phyloP scores from a whole-genome alignment of 1,140 invertebrate species.

The Gerris buenoi region DNA sequence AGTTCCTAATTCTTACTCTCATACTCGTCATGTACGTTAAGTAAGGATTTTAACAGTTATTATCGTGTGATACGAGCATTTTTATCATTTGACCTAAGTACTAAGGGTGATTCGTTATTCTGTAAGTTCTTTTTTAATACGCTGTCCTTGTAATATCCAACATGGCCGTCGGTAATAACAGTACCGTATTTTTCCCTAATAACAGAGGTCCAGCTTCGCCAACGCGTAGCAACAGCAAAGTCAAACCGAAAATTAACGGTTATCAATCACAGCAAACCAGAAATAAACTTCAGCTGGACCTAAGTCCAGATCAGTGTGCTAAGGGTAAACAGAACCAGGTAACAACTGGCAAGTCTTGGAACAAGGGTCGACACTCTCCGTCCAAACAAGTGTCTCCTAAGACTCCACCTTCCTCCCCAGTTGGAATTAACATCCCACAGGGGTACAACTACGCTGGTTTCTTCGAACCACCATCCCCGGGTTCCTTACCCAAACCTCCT shows the following conservation, averaged over 20 bases:
- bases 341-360: background rate
- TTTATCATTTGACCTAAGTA: background rate
- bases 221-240: background rate
- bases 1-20: background rate
- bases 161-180: background rate
- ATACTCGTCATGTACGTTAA: background rate
- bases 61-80: background rate
- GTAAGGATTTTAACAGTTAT: background rate
- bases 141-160: background rate
- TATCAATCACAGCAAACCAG: background rate
- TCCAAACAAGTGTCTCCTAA: background rate
- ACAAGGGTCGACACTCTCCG: background rate
- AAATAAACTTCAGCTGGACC: background rate
- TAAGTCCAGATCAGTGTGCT: background rate
- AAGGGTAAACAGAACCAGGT: background rate
- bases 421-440: background rate
- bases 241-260: background rate
- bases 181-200: background rate
- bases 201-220: background rate
- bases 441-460: slow-evolving; percentile 11
- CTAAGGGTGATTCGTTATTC: background rate
- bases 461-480: slow-evolving; percentile 10
- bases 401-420: background rate
- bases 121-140: background rate
- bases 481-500: slow-evolving; percentile 12